phyloP scores from a whole-genome alignment of 2,113 vertebrate genomes.

The Phaetusa simplex region DNA sequence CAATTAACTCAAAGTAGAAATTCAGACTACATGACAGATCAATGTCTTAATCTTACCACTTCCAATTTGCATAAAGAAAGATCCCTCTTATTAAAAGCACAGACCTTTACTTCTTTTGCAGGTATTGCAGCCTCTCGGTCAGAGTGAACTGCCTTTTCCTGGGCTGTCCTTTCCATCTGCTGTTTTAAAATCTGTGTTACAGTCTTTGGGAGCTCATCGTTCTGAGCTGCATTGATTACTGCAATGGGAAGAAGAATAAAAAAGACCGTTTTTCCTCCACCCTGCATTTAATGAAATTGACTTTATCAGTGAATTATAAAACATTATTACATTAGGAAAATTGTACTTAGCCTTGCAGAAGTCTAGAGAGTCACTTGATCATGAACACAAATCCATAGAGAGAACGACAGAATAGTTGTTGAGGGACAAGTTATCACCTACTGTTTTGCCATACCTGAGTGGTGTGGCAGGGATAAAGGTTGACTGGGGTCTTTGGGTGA shows the following conservation, averaged over 20 bases:
- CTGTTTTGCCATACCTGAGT: neutral
- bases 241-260: slow-evolving; percentile 24
- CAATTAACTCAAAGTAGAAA: neutral
- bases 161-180: slow-evolving; percentile 89
- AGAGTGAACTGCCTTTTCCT: slow-evolving; percentile 69
- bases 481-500: neutral
- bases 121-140: slow-evolving; percentile 65
- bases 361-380: neutral
- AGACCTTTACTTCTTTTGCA: slow-evolving; percentile 87
- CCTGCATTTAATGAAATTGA: neutral
- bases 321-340: neutral
- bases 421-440: neutral
- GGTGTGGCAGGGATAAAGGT: neutral
- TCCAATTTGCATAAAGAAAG: neutral
- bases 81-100: neutral
- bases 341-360: neutral
- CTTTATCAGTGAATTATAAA: neutral
- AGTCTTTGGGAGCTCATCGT: slow-evolving; percentile 85
- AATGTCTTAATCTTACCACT: neutral
- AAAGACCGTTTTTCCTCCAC: neutral
- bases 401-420: neutral
- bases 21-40: neutral
- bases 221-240: slow-evolving; percentile 77
- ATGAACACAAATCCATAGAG: neutral
- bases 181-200: slow-evolving; percentile 88